Conservation (phyloP, 2,888 invertebrate genomes). For the Tuberolachnus salignus region DNA sequence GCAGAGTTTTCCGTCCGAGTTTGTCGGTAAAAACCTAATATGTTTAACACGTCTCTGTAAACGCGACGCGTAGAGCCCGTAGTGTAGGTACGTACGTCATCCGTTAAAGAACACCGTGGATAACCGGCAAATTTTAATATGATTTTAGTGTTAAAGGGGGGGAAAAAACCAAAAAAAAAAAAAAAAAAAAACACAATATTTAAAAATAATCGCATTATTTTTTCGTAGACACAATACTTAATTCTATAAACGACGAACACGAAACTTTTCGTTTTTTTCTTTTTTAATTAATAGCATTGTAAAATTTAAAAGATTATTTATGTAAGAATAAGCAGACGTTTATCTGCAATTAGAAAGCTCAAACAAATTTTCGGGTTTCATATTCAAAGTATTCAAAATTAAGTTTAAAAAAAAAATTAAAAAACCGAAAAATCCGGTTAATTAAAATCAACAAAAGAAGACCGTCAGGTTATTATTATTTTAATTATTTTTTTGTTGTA, state of each 20-base stretch:
- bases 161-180: too few species aligned
- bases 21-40: too few species aligned
- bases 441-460: constrained; percentile 29
- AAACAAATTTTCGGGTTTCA: constrained; percentile 19
- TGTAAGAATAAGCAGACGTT: neutral
- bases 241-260: neutral
- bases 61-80: too few species aligned
- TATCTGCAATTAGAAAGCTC: neutral
- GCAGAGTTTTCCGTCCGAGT: too few species aligned
- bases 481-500: constrained; percentile 3
- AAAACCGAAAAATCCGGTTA: neutral
- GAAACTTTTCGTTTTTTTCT: constrained; percentile 8
- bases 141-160: too few species aligned
- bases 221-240: neutral
- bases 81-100: too few species aligned
- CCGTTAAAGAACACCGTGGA: too few species aligned
- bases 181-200: too few species aligned
- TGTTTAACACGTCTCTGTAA: too few species aligned
- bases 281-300: constrained; percentile 7
- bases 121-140: too few species aligned
- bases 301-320: neutral
- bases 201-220: too few species aligned
- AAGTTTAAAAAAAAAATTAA: too few species aligned
- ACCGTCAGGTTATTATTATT: constrained; percentile 7
- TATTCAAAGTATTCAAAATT: neutral